Base-by-base conservation (phyloP, 2,113 vertebrate species). In the Syrrhaptes paradoxus region DNA sequence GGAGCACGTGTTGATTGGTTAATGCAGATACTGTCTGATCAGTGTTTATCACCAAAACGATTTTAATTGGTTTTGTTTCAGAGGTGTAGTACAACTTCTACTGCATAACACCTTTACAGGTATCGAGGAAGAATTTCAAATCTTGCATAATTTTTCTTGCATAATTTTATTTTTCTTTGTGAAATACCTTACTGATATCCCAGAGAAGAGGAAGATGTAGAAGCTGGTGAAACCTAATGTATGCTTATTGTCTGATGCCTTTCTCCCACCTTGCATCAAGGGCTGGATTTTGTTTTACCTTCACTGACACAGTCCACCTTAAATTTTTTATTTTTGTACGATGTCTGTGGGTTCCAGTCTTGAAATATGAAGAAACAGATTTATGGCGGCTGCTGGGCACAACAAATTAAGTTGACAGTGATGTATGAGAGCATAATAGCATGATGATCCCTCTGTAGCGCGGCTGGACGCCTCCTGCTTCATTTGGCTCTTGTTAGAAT, bases 391-490 rank as follows among this genome's bases (percentile, higher is more conserved):
- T 98, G 98, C 99, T 99, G 98, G 98, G 99, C 98, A 99, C 98
- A 98, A 98, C 98, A 98, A 98, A 99, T 99, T 99, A 99, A 99
- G 98, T 98, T 99, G 99, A 99, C 99, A 98, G 99, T 99, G 99
- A 99, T 98, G 98, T 98, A 99, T 99, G 98, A 98, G 98, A 97
- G 98, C 98, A 95, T 97, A 98, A 98, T 98, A 98, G 98, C 98
- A 96, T 77, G 96, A 97, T 98, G 98, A 98, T 98, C 98, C 98
- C 98, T 97, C 97, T 87, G 96, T 96, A 97, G 97, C 98, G 68
- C 97, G 96, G 96, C 98, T 95, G 97, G 98, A 98, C 96, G 97
- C 97, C 98, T 97, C 98, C 98, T 97, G 98, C 98, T 98, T 98
- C 98, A 97, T 98, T 98, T 98, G 98, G 98, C 98, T 98, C 99